A percentile compares a stretch with the other conserved stretches of the same genome.
Conservation (phyloP, 2,797 vertebrate species). For the Hydrolagus colliei region DNA sequence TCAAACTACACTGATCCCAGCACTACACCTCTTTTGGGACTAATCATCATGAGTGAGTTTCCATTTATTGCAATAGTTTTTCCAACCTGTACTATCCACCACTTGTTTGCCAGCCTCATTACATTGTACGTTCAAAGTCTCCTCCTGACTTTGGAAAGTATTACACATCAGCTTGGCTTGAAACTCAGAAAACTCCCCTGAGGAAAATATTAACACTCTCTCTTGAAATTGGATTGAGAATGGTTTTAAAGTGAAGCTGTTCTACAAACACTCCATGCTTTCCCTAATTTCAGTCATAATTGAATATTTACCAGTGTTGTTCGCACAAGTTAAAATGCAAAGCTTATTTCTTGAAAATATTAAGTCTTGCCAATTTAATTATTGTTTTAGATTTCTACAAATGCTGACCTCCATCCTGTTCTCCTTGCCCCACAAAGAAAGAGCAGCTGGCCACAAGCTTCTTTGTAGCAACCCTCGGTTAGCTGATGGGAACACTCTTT, state of each 20-base stretch:
- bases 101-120: conserved; percentile 27
- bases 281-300: background rate
- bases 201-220: conserved; percentile 4
- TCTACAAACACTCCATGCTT: conserved; percentile 1
- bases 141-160: conserved; percentile 25
- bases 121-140: conserved; percentile 1
- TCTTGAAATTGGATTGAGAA: background rate
- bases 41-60: background rate
- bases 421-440: background rate
- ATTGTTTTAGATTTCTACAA: too few species aligned
- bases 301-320: background rate
- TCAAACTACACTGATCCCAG: background rate
- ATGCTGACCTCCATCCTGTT: background rate
- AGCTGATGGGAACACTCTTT: background rate
- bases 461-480: background rate
- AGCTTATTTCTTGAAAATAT: background rate
- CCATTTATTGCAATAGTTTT: conserved; percentile 3
- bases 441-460: background rate
- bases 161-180: conserved; percentile 28
- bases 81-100: background rate
- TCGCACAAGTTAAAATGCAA: background rate
- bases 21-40: background rate
- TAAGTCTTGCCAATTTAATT: background rate
- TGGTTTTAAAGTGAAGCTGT: background rate
- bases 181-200: conserved; percentile 4